Evolutionary conservation across 2,888 invertebrate genomes (phyloP).

Genomic region (Dryobotodes eremita): DNA sequence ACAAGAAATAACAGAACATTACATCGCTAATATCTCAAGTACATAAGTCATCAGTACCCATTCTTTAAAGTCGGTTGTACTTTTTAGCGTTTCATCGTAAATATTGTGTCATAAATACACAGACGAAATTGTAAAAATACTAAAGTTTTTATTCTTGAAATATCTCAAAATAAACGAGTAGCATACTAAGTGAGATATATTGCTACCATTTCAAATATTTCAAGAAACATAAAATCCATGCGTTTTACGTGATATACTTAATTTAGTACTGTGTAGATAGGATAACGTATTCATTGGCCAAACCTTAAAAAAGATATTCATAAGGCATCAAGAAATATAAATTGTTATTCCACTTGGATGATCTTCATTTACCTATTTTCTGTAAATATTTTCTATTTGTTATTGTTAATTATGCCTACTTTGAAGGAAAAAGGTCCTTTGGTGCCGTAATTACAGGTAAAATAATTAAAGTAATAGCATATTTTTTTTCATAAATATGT

Average conservation of each 20-base stretch:
- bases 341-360: constrained; percentile 2
- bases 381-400: neutral
- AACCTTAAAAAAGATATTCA: neutral
- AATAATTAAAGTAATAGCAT: neutral
- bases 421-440: neutral
- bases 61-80: neutral
- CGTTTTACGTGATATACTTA: neutral
- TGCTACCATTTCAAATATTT: constrained; percentile 20
- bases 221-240: constrained; percentile 6
- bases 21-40: neutral
- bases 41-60: no score
- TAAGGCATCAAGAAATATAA: neutral
- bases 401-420: neutral
- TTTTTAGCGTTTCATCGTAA: neutral
- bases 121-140: neutral
- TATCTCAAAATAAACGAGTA: neutral
- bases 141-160: neutral
- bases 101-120: neutral
- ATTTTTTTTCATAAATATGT: neutral
- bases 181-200: constrained; percentile 4
- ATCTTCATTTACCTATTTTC: constrained; percentile 3
- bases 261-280: neutral
- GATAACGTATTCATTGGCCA: neutral
- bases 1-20: neutral
- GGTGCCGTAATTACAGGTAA: neutral